Conservation (phyloP, 2,113 vertebrate species). For the Mormyrus lacerda region DNA sequence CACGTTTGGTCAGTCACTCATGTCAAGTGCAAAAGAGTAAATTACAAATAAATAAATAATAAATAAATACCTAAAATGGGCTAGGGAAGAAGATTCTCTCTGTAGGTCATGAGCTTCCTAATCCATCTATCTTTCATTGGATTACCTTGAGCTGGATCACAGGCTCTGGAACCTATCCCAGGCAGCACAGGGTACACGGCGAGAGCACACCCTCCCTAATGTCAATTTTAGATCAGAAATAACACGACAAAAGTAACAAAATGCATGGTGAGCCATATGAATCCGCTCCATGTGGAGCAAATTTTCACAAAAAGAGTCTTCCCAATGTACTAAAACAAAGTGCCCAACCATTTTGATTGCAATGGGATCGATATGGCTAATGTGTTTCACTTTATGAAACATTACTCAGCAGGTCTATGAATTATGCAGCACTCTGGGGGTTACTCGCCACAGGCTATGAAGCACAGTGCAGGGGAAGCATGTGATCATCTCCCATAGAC, state of each 20-base stretch:
- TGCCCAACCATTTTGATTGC: background rate
- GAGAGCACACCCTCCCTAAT: background rate
- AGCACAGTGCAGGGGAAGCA: slow-evolving; percentile 34
- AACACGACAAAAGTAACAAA: background rate
- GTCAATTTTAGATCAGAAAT: background rate
- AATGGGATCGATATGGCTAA: slow-evolving; percentile 37
- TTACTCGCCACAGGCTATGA: slow-evolving; percentile 35
- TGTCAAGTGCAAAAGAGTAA: background rate
- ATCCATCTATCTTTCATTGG: background rate
- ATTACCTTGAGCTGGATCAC: background rate
- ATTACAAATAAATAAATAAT: no score
- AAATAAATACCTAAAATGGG: background rate
- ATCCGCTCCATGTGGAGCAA: background rate
- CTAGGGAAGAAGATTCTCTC: background rate
- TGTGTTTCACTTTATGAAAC: slow-evolving; percentile 47
- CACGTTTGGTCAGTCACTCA: background rate
- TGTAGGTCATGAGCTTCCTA: background rate
- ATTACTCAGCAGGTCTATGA: slow-evolving; percentile 45
- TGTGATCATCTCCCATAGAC: slow-evolving; percentile 47
- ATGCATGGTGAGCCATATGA: background rate
- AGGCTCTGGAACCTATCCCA: background rate
- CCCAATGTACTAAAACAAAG: background rate
- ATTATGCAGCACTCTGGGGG: slow-evolving; percentile 44
- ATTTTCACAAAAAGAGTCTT: background rate
- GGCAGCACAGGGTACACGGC: background rate